phyloP scores from a whole-genome alignment of 2,888 invertebrate genomes.

The Tiphia femorata region DNA sequence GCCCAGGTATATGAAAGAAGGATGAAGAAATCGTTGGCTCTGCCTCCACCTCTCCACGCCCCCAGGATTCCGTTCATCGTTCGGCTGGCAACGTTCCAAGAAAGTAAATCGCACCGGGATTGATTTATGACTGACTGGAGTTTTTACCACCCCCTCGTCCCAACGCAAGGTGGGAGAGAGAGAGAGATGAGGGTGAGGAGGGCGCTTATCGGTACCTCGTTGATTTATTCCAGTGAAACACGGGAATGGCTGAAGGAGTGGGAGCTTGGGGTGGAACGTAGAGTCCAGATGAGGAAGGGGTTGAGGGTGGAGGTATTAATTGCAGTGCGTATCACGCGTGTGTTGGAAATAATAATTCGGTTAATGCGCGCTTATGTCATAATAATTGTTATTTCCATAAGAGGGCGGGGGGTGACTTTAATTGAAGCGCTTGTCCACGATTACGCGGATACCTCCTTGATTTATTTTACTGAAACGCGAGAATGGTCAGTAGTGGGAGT shows the following conservation, averaged over 20 bases:
- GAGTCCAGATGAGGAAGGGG: too few species aligned
- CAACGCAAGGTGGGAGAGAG: slow-evolving; percentile 10
- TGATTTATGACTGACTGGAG: slow-evolving; percentile 49
- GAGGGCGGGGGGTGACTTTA: slow-evolving; percentile 9
- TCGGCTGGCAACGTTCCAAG: slow-evolving; percentile 43
- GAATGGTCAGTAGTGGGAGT: slow-evolving; percentile 8
- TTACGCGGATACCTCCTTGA: slow-evolving; percentile 32
- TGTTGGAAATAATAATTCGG: too few species aligned
- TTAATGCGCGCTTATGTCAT: too few species aligned
- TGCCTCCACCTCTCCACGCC: too few species aligned
- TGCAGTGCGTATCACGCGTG: background rate
- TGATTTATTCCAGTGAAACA: slow-evolving; percentile 40
- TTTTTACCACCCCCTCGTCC: slow-evolving; percentile 30
- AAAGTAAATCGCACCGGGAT: slow-evolving; percentile 47
- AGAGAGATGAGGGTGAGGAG: slow-evolving; percentile 6
- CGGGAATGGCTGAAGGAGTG: slow-evolving; percentile 10
- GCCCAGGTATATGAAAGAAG: slow-evolving; percentile 31
- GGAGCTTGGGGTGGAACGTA: background rate
- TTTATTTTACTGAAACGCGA: slow-evolving; percentile 34
- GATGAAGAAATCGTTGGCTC: slow-evolving; percentile 46
- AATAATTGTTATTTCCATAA: too few species aligned
- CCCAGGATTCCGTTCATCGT: slow-evolving; percentile 39
- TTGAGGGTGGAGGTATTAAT: slow-evolving; percentile 20
- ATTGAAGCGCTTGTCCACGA: slow-evolving; percentile 38
- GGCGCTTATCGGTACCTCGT: slow-evolving; percentile 37